These are phyloP conservation scores for Ceyx erithaca DNA, from an alignment of 2,797 vertebrate species.

Conservation along the genomic window DNA sequence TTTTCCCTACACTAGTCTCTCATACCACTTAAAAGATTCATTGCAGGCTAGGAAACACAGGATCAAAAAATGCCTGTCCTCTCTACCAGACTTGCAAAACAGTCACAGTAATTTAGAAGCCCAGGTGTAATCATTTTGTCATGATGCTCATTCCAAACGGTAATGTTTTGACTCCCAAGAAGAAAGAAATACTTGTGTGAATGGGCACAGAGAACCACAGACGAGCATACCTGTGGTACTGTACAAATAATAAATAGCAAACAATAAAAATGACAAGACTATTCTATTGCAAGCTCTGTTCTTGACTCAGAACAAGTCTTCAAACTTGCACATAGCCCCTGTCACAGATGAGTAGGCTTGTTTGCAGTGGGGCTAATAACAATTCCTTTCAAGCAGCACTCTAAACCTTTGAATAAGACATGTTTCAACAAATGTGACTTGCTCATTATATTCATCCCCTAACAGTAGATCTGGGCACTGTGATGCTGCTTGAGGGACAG, in stretches of 20 bases:
- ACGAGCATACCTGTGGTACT: not conserved
- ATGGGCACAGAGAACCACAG: not conserved
- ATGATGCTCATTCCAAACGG: not conserved
- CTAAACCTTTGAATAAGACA: not conserved
- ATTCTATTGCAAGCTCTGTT: not conserved
- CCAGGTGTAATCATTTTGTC: not conserved
- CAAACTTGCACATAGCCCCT: not conserved
- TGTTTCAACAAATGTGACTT: conserved; percentile 16
- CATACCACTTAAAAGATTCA: not conserved
- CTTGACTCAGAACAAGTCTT: not conserved
- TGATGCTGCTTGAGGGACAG: not conserved
- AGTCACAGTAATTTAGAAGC: not conserved
- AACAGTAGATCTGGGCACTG: not conserved
- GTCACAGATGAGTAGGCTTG: not conserved
- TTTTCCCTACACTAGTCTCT: not conserved
- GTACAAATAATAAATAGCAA: not conserved
- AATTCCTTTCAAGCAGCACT: conserved; percentile 28
- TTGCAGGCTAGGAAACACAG: not conserved
- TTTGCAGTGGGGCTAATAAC: conserved; percentile 32
- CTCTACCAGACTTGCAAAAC: not conserved
- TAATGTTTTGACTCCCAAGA: not conserved
- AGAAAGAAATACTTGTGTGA: not conserved
- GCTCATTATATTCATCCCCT: not conserved
- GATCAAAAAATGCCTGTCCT: not conserved
- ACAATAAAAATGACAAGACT: not conserved